Conservation (phyloP, 2,797 vertebrate genomes). For the Arrhamphus sclerolepis region DNA sequence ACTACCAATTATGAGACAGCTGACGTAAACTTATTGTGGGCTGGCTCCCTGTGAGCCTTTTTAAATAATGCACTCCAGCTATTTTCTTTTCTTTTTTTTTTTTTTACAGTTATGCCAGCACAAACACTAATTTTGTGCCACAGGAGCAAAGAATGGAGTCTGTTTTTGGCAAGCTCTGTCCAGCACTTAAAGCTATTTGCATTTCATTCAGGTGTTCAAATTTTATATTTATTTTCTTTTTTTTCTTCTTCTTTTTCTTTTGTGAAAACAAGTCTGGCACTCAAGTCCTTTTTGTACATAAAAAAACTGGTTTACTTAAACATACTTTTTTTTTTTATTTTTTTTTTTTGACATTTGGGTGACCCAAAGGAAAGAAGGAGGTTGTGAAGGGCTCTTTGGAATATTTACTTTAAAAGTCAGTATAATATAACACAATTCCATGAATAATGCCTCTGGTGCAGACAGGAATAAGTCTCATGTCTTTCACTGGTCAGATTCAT, state of each 20-base stretch:
- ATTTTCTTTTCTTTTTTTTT: background rate
- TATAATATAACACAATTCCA: too few species aligned
- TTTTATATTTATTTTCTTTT: conserved; percentile 27
- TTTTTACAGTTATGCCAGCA: background rate
- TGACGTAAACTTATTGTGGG: conserved; percentile 6
- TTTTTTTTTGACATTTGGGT: conserved; percentile 6
- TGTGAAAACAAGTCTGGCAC: conserved; percentile 3
- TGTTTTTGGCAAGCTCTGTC: conserved; percentile 19
- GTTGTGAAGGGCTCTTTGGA: conserved; percentile 5
- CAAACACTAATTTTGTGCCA: conserved; percentile 29
- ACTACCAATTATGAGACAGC: background rate
- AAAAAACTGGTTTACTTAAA: conserved; percentile 31
- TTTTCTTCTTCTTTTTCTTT: conserved; percentile 21
- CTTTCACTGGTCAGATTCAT: too few species aligned
- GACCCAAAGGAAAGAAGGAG: conserved; percentile 4
- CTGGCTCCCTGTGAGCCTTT: conserved; percentile 7
- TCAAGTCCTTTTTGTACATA: conserved; percentile 16
- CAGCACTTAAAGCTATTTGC: conserved; percentile 24
- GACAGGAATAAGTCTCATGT: too few species aligned
- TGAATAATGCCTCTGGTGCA: too few species aligned
- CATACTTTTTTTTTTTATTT: background rate
- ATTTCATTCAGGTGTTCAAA: conserved; percentile 39
- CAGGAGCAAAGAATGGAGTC: conserved; percentile 33
- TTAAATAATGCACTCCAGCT: conserved; percentile 1
- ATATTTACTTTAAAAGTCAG: background rate